Percentiles rank a stretch among this genome's conserved stretches.
Evolutionary conservation across 1,140 invertebrate species (phyloP).

Genomic region (Hycleus phaleratus): DNA sequence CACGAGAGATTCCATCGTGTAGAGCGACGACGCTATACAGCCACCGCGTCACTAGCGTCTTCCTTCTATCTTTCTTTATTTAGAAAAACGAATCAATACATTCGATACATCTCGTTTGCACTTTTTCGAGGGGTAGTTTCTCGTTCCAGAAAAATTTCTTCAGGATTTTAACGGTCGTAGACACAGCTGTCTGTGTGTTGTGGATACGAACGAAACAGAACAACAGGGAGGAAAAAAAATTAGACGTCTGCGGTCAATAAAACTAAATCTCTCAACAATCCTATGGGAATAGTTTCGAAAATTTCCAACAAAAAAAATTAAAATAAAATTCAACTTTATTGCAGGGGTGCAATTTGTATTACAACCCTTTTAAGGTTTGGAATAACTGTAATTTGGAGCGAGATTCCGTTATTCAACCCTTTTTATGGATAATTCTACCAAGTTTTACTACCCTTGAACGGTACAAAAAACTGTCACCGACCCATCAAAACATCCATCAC

Average conservation of each 20-base stretch:
- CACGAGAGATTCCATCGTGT: background rate
- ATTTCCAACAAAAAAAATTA: no score
- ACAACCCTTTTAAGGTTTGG: no score
- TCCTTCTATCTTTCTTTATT: background rate
- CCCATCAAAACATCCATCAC: conserved; percentile 23
- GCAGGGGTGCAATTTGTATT: no score
- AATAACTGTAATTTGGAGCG: no score
- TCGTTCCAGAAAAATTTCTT: conserved; percentile 14
- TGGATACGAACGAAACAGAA: no score
- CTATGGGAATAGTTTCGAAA: conserved; percentile 6
- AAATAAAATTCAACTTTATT: no score
- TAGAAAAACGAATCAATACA: conserved; percentile 18
- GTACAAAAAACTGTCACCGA: conserved; percentile 7
- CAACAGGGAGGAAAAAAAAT: conserved; percentile 22
- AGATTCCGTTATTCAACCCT: no score
- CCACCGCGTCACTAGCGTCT: background rate
- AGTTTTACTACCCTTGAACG: no score
- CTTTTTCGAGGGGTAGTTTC: conserved; percentile 22
- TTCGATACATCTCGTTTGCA: conserved; percentile 30
- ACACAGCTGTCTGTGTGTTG: conserved; percentile 12
- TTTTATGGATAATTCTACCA: no score
- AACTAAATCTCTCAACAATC: conserved; percentile 37
- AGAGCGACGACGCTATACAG: background rate
- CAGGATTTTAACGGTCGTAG: conserved; percentile 34
- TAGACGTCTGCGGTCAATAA: conserved; percentile 39